Conservation (phyloP, 2,113 vertebrate species). For the Thinocorus orbignyianus region DNA sequence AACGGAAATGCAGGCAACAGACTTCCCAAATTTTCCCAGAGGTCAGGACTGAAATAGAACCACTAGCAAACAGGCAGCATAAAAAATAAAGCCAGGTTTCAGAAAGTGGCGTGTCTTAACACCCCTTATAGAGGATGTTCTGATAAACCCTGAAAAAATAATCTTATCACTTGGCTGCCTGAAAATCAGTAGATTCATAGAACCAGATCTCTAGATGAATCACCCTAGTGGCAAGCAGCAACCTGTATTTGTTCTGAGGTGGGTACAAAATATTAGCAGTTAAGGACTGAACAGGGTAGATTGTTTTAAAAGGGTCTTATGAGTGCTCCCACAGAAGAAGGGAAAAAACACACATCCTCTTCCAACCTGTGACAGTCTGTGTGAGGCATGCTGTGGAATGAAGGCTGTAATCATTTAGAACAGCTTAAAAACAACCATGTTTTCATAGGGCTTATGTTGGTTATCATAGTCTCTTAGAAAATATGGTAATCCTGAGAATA, state of each 20-base stretch:
- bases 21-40: neutral
- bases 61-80: neutral
- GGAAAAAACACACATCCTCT: neutral
- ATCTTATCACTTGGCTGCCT: neutral
- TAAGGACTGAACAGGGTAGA: neutral
- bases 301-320: neutral
- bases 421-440: neutral
- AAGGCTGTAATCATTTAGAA: neutral
- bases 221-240: neutral
- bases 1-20: neutral
- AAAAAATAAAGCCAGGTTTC: neutral
- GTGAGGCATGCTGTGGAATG: constrained; percentile 28
- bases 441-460: constrained; percentile 12
- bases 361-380: neutral
- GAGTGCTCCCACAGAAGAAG: neutral
- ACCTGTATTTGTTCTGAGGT: neutral
- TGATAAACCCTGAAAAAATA: neutral
- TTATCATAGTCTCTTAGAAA: constrained; percentile 33
- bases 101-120: neutral
- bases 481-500: constrained; percentile 24
- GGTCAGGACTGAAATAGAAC: neutral
- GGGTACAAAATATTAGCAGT: neutral
- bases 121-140: neutral
- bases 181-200: neutral
- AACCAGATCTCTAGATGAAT: neutral